Evolutionary conservation across 2,113 vertebrate genomes (phyloP), one percentile per base, ranked within the genome.

Genomic region (Chaenocephalus aceratus): DNA sequence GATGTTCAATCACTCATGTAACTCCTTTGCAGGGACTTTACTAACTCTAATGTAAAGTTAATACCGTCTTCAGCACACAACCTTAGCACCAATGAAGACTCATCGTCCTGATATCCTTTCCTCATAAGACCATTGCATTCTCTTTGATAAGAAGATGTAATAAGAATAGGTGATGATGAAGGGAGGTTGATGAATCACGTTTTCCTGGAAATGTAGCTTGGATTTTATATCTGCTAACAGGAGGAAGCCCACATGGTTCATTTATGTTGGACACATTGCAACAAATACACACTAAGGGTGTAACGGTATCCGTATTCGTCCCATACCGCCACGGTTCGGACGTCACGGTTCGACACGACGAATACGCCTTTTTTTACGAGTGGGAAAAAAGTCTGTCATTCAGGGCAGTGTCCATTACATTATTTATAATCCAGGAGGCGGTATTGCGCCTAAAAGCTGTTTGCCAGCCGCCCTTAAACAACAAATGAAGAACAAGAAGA

Each of bases 1-100:
- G 36, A 81, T 82, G 78, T 79, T 72, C 16, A 0, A 67, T 75
- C 74, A n/a, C 13, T 71, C 81, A 84, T 75, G 69, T 26, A 36
- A 53, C 34, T 49, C 18, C 21, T 72, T 34, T 44, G 65, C 54
- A 16, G 63, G 57, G 8, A 23, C 54, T 13, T 30, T 30, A 30
- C 30, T 30, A 30, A 30, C 3, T 30, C 3, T 30, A 30, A 30
- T 30, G 3, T 30, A 30, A 30, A 30, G 30, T 30, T 4, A 30
- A 30, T 30, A 30, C 30, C 4, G 30, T 30, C 3, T 30, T 30
- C 30, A 30, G 30, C 3, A 30, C 30, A 30, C 30, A 30, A 30
- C 3, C 30, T 30, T 30, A 30, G 30, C 18, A 54, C 46, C 26
- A 56, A 77, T 57, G 36, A 36, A 48, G 2, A 70, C 15, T 16